phyloP scores from a whole-genome alignment of 2,797 vertebrate species.

The Mionectes olivaceus region DNA sequence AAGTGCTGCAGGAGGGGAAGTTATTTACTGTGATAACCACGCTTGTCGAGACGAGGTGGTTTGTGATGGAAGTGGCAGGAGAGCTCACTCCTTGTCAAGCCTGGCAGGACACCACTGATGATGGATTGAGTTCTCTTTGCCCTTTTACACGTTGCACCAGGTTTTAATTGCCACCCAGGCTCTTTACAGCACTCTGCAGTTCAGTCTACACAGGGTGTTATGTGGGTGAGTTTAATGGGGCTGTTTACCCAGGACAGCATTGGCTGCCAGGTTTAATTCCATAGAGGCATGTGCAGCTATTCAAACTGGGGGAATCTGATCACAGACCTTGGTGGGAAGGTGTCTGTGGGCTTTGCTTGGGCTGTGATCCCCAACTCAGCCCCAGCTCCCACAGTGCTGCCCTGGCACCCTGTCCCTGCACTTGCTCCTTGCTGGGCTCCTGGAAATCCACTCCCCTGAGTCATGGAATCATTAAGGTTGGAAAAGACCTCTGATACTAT shows the following conservation, averaged over 20 bases:
- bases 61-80: background rate
- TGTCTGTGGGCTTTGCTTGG: background rate
- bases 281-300: fast-evolving
- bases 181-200: background rate
- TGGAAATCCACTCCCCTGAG: fast-evolving
- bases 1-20: background rate
- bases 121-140: background rate
- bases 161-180: background rate
- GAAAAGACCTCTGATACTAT: background rate
- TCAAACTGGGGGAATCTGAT: background rate
- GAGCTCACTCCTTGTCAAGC: background rate
- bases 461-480: background rate
- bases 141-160: background rate
- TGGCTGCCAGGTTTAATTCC: background rate
- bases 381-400: fast-evolving
- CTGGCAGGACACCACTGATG: background rate
- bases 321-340: background rate
- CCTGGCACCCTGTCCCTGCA: fast-evolving
- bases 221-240: background rate
- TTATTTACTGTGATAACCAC: background rate
- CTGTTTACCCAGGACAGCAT: background rate
- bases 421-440: background rate
- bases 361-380: background rate
- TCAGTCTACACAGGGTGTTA: fast-evolving
- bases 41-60: fast-evolving